These are phyloP conservation scores for Cylloceria caligata DNA, from an alignment of 2,888 invertebrate genomes.

Conservation along the genomic window DNA sequence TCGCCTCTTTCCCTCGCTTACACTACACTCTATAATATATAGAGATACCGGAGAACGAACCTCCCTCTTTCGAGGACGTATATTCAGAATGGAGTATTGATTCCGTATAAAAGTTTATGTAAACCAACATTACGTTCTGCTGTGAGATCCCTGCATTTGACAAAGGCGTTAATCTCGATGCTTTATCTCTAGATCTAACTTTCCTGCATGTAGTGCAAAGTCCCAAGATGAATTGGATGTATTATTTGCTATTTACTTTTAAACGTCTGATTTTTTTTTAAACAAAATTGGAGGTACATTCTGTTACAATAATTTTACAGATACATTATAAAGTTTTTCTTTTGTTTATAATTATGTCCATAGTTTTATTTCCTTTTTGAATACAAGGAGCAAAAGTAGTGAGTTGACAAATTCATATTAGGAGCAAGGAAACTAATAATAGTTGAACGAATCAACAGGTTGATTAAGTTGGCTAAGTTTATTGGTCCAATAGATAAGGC, in stretches of 20 bases:
- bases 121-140: slow-evolving; percentile 67
- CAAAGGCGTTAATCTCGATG: slow-evolving; percentile 62
- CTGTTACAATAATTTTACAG: too few relatives aligned
- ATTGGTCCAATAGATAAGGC: too few relatives aligned
- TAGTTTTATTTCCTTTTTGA: too few relatives aligned
- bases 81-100: slow-evolving; percentile 71
- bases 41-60: slow-evolving; percentile 47
- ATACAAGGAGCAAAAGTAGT: too few relatives aligned
- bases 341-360: too few relatives aligned
- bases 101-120: slow-evolving; percentile 72
- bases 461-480: too few relatives aligned
- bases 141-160: slow-evolving; percentile 59
- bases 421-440: too few relatives aligned
- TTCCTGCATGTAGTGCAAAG: background rate
- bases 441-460: too few relatives aligned
- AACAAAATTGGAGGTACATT: background rate
- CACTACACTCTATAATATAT: slow-evolving; percentile 26
- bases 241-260: slow-evolving; percentile 2
- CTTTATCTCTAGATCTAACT: slow-evolving; percentile 1
- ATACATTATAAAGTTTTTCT: too few relatives aligned
- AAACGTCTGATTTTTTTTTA: background rate
- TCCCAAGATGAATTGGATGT: background rate
- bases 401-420: too few relatives aligned
- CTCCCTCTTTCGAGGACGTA: slow-evolving; percentile 59
- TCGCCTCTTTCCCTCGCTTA: slow-evolving; percentile 63